Evolutionary conservation across 2,797 vertebrate species (phyloP), one percentile per base, ranked within the genome.

Genomic region (Pipistrellus pipistrellus): DNA sequence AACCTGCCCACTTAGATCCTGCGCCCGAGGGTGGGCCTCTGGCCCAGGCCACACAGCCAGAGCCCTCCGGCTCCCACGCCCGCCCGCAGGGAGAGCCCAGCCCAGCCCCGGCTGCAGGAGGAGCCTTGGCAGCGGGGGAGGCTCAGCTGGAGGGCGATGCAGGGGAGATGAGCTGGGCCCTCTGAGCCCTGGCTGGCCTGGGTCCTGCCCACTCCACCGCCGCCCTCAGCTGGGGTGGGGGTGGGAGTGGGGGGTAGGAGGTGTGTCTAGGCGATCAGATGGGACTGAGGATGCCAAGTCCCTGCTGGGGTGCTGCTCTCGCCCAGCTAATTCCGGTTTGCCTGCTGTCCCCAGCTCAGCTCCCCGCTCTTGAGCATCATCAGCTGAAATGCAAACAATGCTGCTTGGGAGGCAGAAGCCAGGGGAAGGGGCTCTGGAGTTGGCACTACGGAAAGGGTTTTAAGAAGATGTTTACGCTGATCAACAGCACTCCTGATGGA

Each of bases 281-380:
- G 83, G 51, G 53, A 82, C 90, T 55, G 55, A 73, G 76, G 84
- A 82, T 35, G 64, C 77, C 38, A n/a, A 7, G 7, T 72, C 69
- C 81, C 88, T 76, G 59, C 89, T 78, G 93, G 92, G 93, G 72
- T 83, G 85, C 59, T 90, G 78, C 71, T 94, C 94, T 93, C 88
- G 46, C 41, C 64, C 62, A 2, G 93, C 90, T 94, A 93, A 95
- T 96, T 95, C 91, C 82, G 82, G 96, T 93, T 95, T 69, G 75
- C 80, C 6, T 78, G 72, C 82, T 59, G 90, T 81, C 78, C 77
- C 59, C 87, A 77, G 94, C 38, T 84, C 51, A 15, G 5, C 55
- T 77, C 57, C 35, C 23, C 14, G 6, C 69, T 83, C 83, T 53
- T 32, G 62, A 59, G 68, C 73, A 15, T 81, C 57, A 84, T 94